A percentile compares a stretch with the other conserved stretches of the same genome.
These are phyloP conservation scores for Coccyzus lansbergi DNA, from an alignment of 2,797 vertebrate species.

Conservation along the genomic window DNA sequence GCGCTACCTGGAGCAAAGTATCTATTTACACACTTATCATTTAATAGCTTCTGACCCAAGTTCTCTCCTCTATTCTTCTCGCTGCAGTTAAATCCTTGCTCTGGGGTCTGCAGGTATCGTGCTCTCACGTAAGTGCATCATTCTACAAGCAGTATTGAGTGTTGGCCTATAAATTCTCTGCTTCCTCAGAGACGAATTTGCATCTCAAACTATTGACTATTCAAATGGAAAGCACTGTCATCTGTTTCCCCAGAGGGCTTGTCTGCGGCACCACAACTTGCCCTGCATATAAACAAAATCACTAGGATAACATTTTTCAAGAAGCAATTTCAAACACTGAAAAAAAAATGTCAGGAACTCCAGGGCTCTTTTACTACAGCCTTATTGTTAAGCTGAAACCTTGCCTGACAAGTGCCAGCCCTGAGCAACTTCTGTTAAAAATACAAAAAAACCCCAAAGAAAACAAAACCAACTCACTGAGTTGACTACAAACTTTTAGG, in stretches of 20 bases:
- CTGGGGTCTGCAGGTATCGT: not conserved
- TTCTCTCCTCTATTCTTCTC: not conserved
- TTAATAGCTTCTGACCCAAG: not conserved
- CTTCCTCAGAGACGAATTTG: not conserved
- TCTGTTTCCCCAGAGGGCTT: not conserved
- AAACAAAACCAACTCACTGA: not conserved
- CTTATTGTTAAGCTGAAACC: not conserved
- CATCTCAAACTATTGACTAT: not conserved
- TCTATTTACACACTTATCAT: not conserved
- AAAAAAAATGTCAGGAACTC: not conserved
- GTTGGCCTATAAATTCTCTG: not conserved
- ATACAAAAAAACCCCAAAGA: not conserved
- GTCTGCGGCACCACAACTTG: not conserved
- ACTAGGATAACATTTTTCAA: not conserved
- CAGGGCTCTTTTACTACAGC: not conserved
- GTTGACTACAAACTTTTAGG: not conserved
- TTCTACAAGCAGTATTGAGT: accelerated
- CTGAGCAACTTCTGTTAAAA: not conserved
- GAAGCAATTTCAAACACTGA: not conserved
- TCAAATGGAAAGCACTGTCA: not conserved
- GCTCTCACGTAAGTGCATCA: not conserved
- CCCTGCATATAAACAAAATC: slow-evolving; percentile 16
- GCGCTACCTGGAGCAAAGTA: not conserved
- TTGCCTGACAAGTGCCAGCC: not conserved
- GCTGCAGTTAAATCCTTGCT: not conserved